Evolutionary conservation across 2,113 vertebrate genomes (phyloP).

Genomic region (Protobothrops mucrosquamatus): DNA sequence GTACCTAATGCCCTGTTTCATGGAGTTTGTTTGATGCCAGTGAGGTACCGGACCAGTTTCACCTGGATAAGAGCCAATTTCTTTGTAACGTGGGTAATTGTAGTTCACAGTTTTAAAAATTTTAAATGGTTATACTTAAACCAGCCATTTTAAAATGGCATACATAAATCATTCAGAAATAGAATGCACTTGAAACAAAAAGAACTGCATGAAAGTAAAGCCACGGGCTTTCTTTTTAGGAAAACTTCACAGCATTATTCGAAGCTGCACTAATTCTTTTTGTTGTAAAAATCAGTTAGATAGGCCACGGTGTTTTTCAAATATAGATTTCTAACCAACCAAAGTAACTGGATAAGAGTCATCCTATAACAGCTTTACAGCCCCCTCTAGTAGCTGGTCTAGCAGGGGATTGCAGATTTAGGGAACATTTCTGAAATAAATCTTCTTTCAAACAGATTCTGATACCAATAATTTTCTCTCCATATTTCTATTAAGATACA

Average conservation of each 20-base stretch:
- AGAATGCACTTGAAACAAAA: constrained; percentile 42
- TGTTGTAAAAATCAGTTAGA: neutral
- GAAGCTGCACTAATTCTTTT: neutral
- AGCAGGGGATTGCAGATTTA: neutral
- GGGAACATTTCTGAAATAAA: neutral
- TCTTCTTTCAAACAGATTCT: neutral
- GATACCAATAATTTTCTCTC: neutral
- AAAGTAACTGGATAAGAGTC: neutral
- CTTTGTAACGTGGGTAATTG: constrained; percentile 58
- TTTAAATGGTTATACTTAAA: constrained; percentile 41
- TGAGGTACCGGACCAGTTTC: constrained; percentile 37
- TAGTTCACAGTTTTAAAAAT: constrained; percentile 50
- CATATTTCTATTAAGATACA: neutral
- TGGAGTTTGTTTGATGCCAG: constrained; percentile 33
- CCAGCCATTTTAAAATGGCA: constrained; percentile 33
- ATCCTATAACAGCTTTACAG: neutral
- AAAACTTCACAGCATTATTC: neutral
- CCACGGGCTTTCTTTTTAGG: neutral
- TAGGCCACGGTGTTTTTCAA: neutral
- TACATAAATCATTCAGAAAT: constrained; percentile 49
- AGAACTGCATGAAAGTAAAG: neutral
- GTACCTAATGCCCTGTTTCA: constrained; percentile 38
- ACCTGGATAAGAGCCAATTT: constrained; percentile 50
- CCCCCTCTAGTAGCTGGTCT: neutral
- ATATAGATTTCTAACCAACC: neutral